Conservation (phyloP, 2,888 invertebrate species). For the Xestia sexstrigata region DNA sequence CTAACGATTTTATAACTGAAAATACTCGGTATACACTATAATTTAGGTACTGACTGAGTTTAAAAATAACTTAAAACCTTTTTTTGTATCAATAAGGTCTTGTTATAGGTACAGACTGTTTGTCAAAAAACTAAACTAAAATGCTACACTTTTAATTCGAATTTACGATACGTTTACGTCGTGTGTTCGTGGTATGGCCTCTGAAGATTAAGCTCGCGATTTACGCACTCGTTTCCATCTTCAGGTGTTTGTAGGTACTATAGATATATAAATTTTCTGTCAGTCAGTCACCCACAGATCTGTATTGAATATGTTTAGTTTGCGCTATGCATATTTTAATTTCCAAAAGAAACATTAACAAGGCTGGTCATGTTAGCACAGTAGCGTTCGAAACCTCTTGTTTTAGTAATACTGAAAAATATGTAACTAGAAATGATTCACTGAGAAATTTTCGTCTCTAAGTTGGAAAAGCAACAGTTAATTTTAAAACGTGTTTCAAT, state of each 20-base stretch:
- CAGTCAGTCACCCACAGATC: neutral
- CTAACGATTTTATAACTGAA: neutral
- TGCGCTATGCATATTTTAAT: neutral
- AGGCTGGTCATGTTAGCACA: slow-evolving; percentile 10
- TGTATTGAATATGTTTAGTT: neutral
- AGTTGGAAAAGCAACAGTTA: neutral
- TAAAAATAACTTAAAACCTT: neutral
- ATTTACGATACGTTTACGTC: neutral
- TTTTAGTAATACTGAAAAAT: slow-evolving; percentile 3
- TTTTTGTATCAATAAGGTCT: neutral
- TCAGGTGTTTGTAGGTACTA: neutral
- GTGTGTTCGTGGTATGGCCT: neutral
- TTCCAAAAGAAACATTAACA: neutral
- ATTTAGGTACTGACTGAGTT: neutral
- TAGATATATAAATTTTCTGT: neutral
- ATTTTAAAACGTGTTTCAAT: neutral
- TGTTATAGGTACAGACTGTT: neutral
- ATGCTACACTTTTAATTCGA: neutral
- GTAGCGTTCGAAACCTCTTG: neutral
- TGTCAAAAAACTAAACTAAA: neutral
- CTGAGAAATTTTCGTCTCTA: slow-evolving; percentile 11
- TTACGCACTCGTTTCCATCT: neutral
- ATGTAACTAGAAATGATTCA: slow-evolving; percentile 41
- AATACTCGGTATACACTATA: neutral
- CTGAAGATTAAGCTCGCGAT: neutral